phyloP scores from a whole-genome alignment of 2,113 vertebrate species.

The Sakesphorus luctuosus region DNA sequence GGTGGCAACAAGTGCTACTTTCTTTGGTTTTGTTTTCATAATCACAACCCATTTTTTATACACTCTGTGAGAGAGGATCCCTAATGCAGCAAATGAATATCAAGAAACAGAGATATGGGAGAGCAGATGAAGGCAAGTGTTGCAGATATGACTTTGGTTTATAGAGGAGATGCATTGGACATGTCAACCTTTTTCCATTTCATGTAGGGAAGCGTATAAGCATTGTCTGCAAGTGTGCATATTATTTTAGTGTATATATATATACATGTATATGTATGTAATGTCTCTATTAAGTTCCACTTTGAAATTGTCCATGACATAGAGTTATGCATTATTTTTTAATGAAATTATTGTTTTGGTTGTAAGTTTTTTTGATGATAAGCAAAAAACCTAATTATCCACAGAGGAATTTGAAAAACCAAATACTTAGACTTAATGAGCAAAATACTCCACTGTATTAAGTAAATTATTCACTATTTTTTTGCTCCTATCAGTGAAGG shows the following conservation, averaged over 20 bases:
- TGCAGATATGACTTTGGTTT: slow-evolving; percentile 75
- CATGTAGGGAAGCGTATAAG: background rate
- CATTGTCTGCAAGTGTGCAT: background rate
- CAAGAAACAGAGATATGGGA: background rate
- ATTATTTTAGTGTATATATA: background rate
- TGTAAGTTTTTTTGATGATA: background rate
- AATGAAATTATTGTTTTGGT: background rate
- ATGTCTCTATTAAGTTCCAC: background rate
- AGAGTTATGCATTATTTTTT: background rate
- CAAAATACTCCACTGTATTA: background rate
- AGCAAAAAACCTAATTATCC: background rate
- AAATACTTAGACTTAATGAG: background rate
- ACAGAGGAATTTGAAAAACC: background rate
- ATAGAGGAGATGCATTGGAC: slow-evolving; percentile 55
- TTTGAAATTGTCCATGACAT: background rate
- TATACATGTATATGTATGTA: background rate
- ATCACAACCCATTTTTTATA: background rate
- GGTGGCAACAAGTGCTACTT: background rate
- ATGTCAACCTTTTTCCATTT: background rate
- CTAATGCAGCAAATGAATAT: background rate
- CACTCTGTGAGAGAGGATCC: background rate
- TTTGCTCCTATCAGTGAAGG: background rate
- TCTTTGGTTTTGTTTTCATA: background rate
- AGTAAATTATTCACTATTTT: background rate
- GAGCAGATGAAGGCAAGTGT: slow-evolving; percentile 48